Evolutionary conservation across 2,888 invertebrate species (phyloP).

Genomic region (Orthonevra nobilis): DNA sequence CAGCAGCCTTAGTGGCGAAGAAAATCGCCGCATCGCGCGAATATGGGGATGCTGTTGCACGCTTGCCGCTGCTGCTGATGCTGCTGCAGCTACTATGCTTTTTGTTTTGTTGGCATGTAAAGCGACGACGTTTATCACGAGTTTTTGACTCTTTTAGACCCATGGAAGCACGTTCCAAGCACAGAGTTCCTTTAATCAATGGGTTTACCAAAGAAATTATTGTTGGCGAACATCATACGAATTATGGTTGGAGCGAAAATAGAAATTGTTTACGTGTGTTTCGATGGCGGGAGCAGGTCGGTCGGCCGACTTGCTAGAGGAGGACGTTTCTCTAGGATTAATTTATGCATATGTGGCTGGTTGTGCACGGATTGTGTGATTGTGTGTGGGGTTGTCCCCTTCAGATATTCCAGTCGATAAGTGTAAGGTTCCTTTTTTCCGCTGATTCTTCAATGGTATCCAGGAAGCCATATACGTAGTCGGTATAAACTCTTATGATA

Average conservation of each 20-base stretch:
- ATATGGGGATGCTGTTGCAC: conserved; percentile 1
- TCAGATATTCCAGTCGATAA: conserved; percentile 41
- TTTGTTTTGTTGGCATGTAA: conserved; percentile 53
- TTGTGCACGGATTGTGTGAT: neutral
- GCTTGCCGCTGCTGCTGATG: conserved; percentile 34
- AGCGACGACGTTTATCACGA: conserved; percentile 65
- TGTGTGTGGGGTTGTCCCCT: conserved; percentile 20
- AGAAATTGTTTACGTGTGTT: conserved; percentile 48
- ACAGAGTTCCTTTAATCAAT: conserved; percentile 64
- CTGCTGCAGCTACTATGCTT: conserved; percentile 7
- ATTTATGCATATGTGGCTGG: conserved; percentile 23
- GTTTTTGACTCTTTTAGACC: conserved; percentile 49
- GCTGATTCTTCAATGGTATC: conserved; percentile 27
- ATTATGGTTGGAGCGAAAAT: conserved; percentile 46
- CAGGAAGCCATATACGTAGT: conserved; percentile 59
- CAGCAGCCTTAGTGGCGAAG: neutral
- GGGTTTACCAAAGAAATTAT: conserved; percentile 63
- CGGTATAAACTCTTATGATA: conserved; percentile 58
- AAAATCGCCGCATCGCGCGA: conserved; percentile 9
- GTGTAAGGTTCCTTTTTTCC: conserved; percentile 36
- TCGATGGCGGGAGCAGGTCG: no score
- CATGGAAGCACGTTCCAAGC: conserved; percentile 64
- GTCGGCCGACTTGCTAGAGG: neutral
- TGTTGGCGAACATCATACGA: conserved; percentile 50
- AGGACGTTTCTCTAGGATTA: conserved; percentile 38